Evolutionary conservation across 2,888 invertebrate species (phyloP).

Genomic region (Operophtera brumata): DNA sequence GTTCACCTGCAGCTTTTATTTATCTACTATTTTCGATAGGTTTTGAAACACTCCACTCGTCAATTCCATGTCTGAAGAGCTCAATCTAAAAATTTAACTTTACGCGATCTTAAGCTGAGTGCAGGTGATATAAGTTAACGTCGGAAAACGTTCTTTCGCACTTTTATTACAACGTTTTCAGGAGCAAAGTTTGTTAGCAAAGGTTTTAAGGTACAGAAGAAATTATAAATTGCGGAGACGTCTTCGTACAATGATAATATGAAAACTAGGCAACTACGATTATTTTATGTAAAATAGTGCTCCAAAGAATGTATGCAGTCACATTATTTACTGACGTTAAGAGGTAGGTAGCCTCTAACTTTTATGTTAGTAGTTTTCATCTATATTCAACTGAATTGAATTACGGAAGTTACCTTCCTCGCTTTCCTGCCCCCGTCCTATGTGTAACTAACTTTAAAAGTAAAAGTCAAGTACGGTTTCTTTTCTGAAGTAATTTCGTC

Average conservation of each 20-base stretch:
- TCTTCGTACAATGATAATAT: too few relatives aligned
- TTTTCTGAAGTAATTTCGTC: conserved; percentile 49
- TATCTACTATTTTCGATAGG: not conserved
- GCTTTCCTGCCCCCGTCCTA: not conserved
- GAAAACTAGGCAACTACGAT: too few relatives aligned
- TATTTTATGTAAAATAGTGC: too few relatives aligned
- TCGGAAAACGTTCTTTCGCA: not conserved
- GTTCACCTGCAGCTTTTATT: not conserved
- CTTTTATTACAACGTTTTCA: conserved; percentile 10
- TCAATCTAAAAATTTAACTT: not conserved
- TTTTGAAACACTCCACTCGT: too few relatives aligned
- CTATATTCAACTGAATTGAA: not conserved
- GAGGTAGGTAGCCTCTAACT: not conserved
- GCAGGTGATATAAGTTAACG: conserved; percentile 13
- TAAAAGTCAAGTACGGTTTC: conserved; percentile 24
- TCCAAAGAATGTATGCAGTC: not conserved
- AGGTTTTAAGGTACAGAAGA: not conserved
- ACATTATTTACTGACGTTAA: not conserved
- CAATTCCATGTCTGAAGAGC: not conserved
- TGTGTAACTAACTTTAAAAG: conserved; percentile 16
- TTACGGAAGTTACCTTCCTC: not conserved
- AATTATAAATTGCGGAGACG: not conserved
- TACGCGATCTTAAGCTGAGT: conserved; percentile 3
- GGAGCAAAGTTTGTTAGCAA: too few relatives aligned
- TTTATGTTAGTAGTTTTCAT: conserved; percentile 3